These are phyloP conservation scores for Antechinus flavipes DNA, from an alignment of 2,113 vertebrate genomes.

Conservation along the genomic window DNA sequence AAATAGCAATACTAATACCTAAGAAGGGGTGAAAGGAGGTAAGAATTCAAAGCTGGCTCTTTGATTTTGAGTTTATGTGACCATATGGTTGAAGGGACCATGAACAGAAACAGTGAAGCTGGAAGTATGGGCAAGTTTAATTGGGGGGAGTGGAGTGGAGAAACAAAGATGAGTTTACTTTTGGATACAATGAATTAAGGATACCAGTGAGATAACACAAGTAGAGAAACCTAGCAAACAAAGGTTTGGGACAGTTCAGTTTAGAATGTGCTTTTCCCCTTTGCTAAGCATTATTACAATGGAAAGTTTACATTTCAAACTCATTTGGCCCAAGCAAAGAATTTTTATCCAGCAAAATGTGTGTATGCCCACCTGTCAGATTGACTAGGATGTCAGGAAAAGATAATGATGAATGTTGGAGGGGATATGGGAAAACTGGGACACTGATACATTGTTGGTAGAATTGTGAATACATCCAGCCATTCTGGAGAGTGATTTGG, in stretches of 20 bases:
- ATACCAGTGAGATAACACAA: neutral
- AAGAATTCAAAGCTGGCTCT: neutral
- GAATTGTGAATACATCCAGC: no score
- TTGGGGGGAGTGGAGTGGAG: neutral
- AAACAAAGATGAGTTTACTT: neutral
- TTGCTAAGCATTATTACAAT: neutral
- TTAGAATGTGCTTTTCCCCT: neutral
- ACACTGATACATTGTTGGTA: no score
- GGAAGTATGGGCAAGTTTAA: neutral
- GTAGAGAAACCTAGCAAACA: neutral
- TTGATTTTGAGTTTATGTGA: neutral
- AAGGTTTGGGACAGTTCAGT: neutral
- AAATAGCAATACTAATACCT: neutral
- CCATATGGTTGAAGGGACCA: neutral
- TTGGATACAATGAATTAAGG: neutral
- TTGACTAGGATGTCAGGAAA: no score
- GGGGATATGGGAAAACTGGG: no score
- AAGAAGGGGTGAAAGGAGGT: neutral
- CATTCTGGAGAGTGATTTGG: no score
- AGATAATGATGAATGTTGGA: no score
- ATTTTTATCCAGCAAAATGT: slow-evolving; percentile 19
- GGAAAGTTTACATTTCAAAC: neutral
- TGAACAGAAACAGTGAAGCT: neutral
- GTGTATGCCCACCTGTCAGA: slow-evolving; percentile 5
- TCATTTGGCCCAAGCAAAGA: slow-evolving; percentile 4